Evolutionary conservation across 2,888 invertebrate species (phyloP).

Genomic region (Hipparchia sbordonii): DNA sequence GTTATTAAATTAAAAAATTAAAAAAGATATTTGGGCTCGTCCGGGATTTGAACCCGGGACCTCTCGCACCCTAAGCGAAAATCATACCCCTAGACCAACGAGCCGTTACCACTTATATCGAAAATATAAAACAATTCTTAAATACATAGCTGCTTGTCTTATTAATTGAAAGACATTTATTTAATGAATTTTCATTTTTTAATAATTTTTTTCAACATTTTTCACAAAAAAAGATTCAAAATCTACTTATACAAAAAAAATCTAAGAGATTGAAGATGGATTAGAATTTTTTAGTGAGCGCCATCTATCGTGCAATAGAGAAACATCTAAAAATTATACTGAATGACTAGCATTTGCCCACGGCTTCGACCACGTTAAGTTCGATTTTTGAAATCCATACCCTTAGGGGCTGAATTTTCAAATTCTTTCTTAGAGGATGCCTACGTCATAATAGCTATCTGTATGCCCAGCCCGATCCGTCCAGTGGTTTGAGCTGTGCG

Average conservation of each 20-base stretch:
- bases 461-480: no score
- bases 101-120: constrained; percentile 54
- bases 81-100: constrained; percentile 84
- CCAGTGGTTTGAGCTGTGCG: no score
- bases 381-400: no score
- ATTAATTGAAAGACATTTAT: background rate
- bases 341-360: background rate
- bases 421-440: no score
- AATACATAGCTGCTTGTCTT: no score
- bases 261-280: background rate
- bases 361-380: no score
- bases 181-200: background rate
- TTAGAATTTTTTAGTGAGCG: background rate
- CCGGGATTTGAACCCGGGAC: constrained; percentile 84
- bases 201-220: background rate
- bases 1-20: constrained; percentile 12
- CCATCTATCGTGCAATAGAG: constrained; percentile 9
- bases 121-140: background rate
- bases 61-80: constrained; percentile 84
- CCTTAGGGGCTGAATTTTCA: no score
- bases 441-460: no score
- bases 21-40: constrained; percentile 71
- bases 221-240: no score
- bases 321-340: background rate
- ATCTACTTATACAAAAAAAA: no score